These are phyloP conservation scores for Thecocarcelia acutangulata DNA, from an alignment of 2,888 invertebrate genomes.

Conservation along the genomic window DNA sequence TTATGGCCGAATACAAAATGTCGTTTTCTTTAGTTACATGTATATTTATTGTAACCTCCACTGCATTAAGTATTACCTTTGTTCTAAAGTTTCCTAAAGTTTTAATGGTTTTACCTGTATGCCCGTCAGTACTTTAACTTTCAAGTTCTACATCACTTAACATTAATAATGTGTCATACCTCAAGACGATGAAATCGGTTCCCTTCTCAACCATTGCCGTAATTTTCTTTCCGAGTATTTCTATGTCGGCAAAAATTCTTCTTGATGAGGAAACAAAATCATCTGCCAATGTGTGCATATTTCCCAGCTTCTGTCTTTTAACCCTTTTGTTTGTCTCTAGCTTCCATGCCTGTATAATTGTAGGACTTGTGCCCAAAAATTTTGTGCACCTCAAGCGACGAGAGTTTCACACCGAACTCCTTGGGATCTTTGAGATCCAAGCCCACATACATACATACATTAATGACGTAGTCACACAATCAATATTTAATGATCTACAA, in stretches of 20 bases:
- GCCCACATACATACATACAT: no score
- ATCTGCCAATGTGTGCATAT: no score
- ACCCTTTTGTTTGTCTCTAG: no score
- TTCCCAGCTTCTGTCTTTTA: no score
- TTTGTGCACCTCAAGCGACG: neutral
- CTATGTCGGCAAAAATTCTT: no score
- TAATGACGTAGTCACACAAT: no score
- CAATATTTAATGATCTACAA: no score
- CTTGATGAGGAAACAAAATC: no score
- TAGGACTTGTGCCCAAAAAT: no score
- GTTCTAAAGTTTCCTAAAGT: neutral
- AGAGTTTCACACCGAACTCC: neutral
- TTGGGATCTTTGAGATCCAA: neutral
- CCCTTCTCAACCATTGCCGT: neutral
- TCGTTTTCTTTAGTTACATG: neutral
- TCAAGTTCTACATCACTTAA: neutral
- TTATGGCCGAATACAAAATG: neutral
- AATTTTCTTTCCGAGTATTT: no score
- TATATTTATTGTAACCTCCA: neutral
- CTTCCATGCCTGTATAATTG: no score
- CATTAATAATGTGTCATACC: neutral
- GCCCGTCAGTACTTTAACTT: neutral
- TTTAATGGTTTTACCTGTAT: constrained; percentile 1
- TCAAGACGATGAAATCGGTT: neutral
- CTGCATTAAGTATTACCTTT: neutral